phyloP scores from a whole-genome alignment of 2,797 vertebrate species.

The Gila robusta region DNA sequence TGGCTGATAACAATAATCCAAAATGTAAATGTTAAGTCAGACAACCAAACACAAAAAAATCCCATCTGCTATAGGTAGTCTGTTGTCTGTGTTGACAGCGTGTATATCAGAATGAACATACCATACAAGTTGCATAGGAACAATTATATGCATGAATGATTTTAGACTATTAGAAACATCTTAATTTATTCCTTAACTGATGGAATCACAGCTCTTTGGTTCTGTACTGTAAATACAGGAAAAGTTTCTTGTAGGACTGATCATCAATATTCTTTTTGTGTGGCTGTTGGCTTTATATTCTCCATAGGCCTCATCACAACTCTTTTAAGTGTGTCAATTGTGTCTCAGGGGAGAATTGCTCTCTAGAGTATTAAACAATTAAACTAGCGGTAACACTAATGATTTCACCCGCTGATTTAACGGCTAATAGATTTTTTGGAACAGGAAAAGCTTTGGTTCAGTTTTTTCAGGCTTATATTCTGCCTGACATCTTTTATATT shows the following conservation, averaged over 20 bases:
- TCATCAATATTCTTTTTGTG: not conserved
- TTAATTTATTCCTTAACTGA: not conserved
- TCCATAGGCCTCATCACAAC: not conserved
- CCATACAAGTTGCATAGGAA: not conserved
- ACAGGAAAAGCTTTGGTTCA: conserved; percentile 5
- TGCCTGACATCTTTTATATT: not conserved
- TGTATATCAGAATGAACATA: not conserved
- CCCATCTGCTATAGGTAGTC: no score
- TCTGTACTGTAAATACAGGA: not conserved
- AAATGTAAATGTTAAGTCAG: not conserved
- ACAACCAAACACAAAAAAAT: not conserved
- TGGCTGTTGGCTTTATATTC: conserved; percentile 2
- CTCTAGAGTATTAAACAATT: conserved; percentile 35
- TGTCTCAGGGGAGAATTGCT: conserved; percentile 26
- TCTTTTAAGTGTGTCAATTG: conserved; percentile 10
- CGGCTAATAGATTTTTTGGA: conserved; percentile 11
- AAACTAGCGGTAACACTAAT: conserved; percentile 24
- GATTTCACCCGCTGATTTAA: conserved; percentile 10
- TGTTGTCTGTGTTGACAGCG: not conserved
- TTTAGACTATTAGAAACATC: not conserved
- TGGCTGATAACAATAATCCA: not conserved
- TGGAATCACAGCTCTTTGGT: not conserved
- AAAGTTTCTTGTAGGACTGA: not conserved
- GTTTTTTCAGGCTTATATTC: not conserved
- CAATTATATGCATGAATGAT: not conserved